Conservation (phyloP, 2,797 vertebrate species). For the Notamacropus eugenii region DNA sequence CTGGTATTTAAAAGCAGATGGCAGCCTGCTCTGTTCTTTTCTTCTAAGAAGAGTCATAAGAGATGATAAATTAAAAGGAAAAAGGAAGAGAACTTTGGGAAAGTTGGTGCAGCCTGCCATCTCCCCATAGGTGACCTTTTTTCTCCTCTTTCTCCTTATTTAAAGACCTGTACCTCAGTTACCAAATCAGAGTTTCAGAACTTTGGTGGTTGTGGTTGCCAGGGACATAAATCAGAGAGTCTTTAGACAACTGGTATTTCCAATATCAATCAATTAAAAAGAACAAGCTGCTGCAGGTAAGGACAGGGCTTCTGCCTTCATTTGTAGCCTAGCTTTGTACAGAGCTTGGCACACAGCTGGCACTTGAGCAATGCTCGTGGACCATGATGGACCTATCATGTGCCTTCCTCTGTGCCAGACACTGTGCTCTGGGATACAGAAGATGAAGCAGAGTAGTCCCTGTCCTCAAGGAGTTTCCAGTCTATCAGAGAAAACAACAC, state of each 20-base stretch:
- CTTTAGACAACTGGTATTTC: not conserved
- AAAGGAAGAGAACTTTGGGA: conserved; percentile 52
- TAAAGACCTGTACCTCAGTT: not conserved
- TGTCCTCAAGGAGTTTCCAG: not conserved
- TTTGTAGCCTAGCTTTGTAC: not conserved
- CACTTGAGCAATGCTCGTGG: too few species aligned
- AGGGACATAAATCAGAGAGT: not conserved
- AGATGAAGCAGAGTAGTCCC: too few species aligned
- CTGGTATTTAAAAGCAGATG: conserved; percentile 51
- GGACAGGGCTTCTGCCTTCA: too few species aligned
- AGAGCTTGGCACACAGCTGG: not conserved
- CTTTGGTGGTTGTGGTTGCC: not conserved
- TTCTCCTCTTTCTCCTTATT: not conserved
- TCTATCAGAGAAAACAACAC: not conserved
- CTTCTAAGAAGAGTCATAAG: conserved; percentile 39
- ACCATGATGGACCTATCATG: too few species aligned
- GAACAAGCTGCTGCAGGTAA: too few species aligned
- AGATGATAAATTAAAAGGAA: conserved; percentile 61
- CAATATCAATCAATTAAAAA: too few species aligned
- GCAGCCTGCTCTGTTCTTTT: conserved; percentile 38
- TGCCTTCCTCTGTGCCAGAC: not conserved
- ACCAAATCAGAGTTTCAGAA: not conserved
- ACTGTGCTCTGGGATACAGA: not conserved
- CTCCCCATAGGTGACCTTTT: conserved; percentile 14
- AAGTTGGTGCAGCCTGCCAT: conserved; percentile 30